These are phyloP conservation scores for Zonotrichia albicollis DNA, from an alignment of 2,797 vertebrate species.

Conservation along the genomic window DNA sequence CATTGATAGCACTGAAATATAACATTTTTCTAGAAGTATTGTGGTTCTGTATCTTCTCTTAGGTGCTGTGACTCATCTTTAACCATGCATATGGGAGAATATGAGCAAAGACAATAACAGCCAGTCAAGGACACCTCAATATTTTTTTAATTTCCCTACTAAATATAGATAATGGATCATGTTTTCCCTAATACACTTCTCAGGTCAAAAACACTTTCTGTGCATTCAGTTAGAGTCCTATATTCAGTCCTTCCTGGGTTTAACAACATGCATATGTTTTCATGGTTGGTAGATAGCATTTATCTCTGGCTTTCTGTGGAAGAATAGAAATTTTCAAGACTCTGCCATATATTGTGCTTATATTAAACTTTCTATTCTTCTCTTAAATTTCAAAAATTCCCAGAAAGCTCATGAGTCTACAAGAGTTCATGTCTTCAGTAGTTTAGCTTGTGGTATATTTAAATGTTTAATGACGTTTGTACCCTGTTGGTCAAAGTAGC, in stretches of 20 bases:
- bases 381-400: neutral
- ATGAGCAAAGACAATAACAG: neutral
- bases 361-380: neutral
- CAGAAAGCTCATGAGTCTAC: neutral
- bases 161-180: neutral
- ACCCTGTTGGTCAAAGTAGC: neutral
- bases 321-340: neutral
- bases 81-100: neutral
- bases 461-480: neutral
- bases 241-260: neutral
- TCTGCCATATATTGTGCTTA: neutral
- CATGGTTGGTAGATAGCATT: neutral
- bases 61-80: neutral
- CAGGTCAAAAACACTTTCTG: neutral
- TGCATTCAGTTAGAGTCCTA: neutral
- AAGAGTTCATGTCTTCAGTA: neutral
- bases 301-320: neutral
- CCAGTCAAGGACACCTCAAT: neutral
- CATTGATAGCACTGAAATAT: neutral
- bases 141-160: neutral
- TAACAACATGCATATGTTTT: neutral
- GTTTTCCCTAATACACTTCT: neutral
- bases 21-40: neutral
- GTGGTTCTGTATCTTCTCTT: neutral
- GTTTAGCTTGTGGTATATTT: neutral